Evolutionary conservation across 2,113 vertebrate species (phyloP).

Genomic region (Triplophysa siluroides): DNA sequence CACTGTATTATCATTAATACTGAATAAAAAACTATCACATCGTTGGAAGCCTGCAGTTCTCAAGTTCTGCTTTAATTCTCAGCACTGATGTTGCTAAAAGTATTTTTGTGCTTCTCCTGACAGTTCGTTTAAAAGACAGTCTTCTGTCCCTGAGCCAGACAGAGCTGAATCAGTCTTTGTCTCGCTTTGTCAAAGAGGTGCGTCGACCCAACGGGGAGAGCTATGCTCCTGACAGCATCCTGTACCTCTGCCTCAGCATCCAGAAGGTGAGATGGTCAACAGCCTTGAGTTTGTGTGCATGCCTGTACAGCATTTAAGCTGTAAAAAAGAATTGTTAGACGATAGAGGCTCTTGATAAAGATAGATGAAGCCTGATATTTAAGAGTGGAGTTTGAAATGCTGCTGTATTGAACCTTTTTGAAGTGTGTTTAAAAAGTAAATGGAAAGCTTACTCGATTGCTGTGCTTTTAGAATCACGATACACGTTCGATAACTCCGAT

Average conservation of each 20-base stretch:
- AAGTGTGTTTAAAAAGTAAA: not conserved
- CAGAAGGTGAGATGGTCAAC: constrained; percentile 84
- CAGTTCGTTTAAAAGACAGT: constrained; percentile 84
- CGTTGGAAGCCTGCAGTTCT: no score
- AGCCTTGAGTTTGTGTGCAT: no score
- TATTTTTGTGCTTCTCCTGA: constrained; percentile 55
- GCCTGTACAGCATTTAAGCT: not conserved
- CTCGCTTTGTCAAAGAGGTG: constrained; percentile 88
- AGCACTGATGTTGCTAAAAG: constrained; percentile 9
- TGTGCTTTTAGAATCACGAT: not conserved
- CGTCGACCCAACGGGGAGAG: constrained; percentile 87
- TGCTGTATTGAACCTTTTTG: not conserved
- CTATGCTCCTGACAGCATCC: constrained; percentile 94
- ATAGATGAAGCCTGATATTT: not conserved
- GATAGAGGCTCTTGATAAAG: no score
- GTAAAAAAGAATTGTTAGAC: no score
- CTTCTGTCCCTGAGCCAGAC: constrained; percentile 81
- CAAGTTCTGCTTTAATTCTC: no score
- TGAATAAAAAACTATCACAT: not conserved
- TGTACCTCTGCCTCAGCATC: constrained; percentile 97
- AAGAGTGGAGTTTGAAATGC: no score
- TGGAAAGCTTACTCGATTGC: not conserved
- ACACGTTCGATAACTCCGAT: not conserved
- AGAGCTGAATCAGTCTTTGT: constrained; percentile 83
- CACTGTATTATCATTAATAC: not conserved